Evolutionary conservation across 2,113 vertebrate species (phyloP), one percentile per base, ranked within the genome.

Genomic region (Dromiciops gliroides): DNA sequence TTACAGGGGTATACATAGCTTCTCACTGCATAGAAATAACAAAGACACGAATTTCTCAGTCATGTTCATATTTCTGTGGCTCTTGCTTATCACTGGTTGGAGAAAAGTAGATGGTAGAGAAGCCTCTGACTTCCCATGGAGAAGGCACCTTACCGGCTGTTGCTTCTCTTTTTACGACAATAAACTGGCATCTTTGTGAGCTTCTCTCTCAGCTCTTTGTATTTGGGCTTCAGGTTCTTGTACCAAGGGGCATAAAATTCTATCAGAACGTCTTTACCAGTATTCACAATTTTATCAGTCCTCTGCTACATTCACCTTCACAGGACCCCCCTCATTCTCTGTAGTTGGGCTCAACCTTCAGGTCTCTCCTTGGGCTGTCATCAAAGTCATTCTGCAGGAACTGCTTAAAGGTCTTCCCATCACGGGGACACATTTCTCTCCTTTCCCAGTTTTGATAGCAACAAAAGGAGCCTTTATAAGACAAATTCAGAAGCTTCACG

Each of bases 201-300:
- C 99, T 99, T 99, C 96, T 99, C 99, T 97, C 99, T 99, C 51
- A 99, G 28, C 97, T 99, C 99, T 83, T 99, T 99, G 98, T 99
- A 99, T 94, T 99, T 99, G 91, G 99, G 99, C 96, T 99, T 99
- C 98, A 99, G 98, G 96, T 98, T 99, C 98, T 99, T 99, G 98
- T 99, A 99, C 99, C 99, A 99, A 0, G 99, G 99, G 3, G 99
- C 99, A 0, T 99, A 99, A 95, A 99, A 99, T 98, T 99, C 99
- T 93, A 99, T 99, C 94, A 99, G 99, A 19, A 99, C 99, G 90
- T 99, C 99, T 98, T 99, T 99, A 95, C 99, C 99, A 50, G 99
- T 99, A n/a, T 99, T 99, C 26, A 99, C 99, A 31, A 99, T 99
- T 94, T 99, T 98, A 96, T 99, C 99, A 88, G 98, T 99, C 99